Evolutionary conservation across 2,888 invertebrate species (phyloP).

Genomic region (Fragum fragum): DNA sequence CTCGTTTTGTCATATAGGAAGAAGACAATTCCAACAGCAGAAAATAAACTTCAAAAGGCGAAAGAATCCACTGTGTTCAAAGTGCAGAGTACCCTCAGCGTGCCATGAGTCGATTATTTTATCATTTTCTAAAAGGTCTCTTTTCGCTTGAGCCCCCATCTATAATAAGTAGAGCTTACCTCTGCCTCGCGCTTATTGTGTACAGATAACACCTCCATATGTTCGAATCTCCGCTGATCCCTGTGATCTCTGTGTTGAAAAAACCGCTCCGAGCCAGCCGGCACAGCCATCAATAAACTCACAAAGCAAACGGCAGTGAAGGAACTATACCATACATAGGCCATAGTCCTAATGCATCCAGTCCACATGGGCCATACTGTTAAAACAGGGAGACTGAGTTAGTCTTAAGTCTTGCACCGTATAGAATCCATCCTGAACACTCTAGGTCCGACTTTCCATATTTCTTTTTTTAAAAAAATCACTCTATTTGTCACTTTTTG

Average conservation of each 20-base stretch:
- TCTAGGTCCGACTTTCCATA: background rate
- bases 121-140: no score
- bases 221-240: slow-evolving; percentile 74
- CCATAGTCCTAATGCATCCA: slow-evolving; percentile 33
- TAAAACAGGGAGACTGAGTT: background rate
- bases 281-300: slow-evolving; percentile 14
- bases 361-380: background rate
- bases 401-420: background rate
- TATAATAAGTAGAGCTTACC: slow-evolving; percentile 61
- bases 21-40: no score
- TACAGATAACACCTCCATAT: slow-evolving; percentile 68
- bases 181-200: slow-evolving; percentile 77
- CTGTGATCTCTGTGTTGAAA: slow-evolving; percentile 80
- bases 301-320: slow-evolving; percentile 27
- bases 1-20: no score
- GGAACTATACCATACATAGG: slow-evolving; percentile 37
- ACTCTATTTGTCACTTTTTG: no score
- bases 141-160: no score
- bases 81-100: no score
- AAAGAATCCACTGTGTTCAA: background rate
- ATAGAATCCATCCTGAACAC: no score
- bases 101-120: no score
- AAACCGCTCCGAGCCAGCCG: slow-evolving; percentile 72
- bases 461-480: background rate
- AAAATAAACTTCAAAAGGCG: no score